These are phyloP conservation scores for Ischnus inquisitorius DNA, from an alignment of 2,888 invertebrate genomes.

Conservation along the genomic window DNA sequence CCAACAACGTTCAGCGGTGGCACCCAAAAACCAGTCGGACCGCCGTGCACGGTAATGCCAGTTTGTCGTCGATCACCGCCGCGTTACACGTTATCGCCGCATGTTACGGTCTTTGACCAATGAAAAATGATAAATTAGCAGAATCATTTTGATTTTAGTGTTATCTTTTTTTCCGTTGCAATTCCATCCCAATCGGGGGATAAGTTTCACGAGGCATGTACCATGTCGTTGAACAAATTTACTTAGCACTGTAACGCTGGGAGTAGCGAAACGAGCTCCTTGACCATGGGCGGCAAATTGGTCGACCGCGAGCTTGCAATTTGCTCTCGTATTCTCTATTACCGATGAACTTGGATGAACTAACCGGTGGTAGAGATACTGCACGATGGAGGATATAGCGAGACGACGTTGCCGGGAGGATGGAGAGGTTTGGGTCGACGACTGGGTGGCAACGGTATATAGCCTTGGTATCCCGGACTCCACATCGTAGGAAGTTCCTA, in stretches of 20 bases:
- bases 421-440: conserved; percentile 34
- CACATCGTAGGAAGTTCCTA: conserved; percentile 82
- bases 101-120: background rate
- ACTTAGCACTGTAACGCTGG: conserved; percentile 33
- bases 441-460: conserved; percentile 75
- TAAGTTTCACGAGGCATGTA: background rate
- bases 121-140: background rate
- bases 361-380: conserved; percentile 59
- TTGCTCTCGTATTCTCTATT: conserved; percentile 72
- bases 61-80: conserved; percentile 79
- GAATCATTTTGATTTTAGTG: background rate
- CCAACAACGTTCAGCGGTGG: conserved; percentile 49
- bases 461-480: conserved; percentile 67
- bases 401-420: conserved; percentile 68
- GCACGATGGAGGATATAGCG: conserved; percentile 66
- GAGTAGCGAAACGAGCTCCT: conserved; percentile 65
- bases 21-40: conserved; percentile 77
- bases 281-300: conserved; percentile 72
- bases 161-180: background rate
- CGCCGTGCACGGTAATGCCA: conserved; percentile 80
- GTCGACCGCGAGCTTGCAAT: conserved; percentile 73
- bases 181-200: background rate
- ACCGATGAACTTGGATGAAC: conserved; percentile 73
- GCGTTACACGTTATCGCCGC: conserved; percentile 62
- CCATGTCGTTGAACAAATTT: conserved; percentile 14